These are phyloP conservation scores for Bucorvus abyssinicus DNA, from an alignment of 2,797 vertebrate species.

Conservation along the genomic window DNA sequence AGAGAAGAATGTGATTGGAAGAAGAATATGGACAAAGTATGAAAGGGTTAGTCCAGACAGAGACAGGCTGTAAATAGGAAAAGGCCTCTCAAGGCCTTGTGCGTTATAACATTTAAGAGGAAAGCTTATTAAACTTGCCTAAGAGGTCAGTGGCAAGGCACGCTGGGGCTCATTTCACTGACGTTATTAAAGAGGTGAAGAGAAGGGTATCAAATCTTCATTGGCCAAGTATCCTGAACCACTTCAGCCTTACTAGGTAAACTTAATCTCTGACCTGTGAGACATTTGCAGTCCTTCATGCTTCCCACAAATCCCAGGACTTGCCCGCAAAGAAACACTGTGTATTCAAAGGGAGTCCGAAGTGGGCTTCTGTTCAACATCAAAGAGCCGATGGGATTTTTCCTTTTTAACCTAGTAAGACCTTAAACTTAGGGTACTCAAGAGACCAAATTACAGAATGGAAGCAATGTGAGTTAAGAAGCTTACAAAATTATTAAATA, in stretches of 20 bases:
- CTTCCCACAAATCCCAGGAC: not conserved
- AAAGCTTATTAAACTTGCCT: not conserved
- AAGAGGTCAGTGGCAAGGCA: not conserved
- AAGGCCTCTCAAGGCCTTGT: not conserved
- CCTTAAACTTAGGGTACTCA: not conserved
- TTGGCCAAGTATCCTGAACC: not conserved
- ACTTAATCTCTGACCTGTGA: not conserved
- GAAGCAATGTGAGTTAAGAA: not conserved
- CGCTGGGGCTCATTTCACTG: not conserved
- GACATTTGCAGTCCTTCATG: accelerated
- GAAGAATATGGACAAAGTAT: not conserved
- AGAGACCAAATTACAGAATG: not conserved
- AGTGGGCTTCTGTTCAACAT: accelerated
- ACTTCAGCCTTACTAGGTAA: not conserved
- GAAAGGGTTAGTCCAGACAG: not conserved
- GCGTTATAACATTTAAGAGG: not conserved
- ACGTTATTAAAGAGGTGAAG: not conserved
- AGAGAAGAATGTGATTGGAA: not conserved
- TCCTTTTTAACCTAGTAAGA: not conserved
- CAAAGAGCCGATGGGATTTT: not conserved
- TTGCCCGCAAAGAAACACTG: not conserved
- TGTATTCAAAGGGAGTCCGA: not conserved
- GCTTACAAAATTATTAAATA: not conserved
- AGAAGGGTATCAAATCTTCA: not conserved
- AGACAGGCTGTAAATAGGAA: not conserved